Evolutionary conservation across 2,888 invertebrate genomes (phyloP).

Genomic region (Entomobrya multifasciata): DNA sequence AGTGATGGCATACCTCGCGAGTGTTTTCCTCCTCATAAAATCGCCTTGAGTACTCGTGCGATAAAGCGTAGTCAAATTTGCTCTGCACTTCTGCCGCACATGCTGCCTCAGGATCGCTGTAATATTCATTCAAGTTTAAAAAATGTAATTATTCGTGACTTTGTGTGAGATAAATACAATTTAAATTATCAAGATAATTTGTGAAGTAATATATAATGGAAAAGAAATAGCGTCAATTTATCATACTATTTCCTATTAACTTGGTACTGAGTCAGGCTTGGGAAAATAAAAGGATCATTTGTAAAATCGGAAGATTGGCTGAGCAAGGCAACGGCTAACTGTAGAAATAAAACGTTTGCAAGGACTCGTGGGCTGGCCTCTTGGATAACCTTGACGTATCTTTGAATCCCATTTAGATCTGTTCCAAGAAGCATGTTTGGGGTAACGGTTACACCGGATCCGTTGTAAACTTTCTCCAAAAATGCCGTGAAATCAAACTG

Average conservation of each 20-base stretch:
- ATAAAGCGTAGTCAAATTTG: slow-evolving; percentile 66
- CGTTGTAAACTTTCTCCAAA: slow-evolving; percentile 55
- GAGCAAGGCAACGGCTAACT: slow-evolving; percentile 53
- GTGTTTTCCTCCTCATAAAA: slow-evolving; percentile 68
- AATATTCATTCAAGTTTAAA: slow-evolving; percentile 22
- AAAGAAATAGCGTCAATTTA: slow-evolving; percentile 5
- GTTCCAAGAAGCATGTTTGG: slow-evolving; percentile 64
- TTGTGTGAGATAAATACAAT: slow-evolving; percentile 26
- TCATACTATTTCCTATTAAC: slow-evolving; percentile 63
- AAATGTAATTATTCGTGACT: slow-evolving; percentile 28
- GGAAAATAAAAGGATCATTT: slow-evolving; percentile 62
- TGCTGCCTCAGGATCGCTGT: slow-evolving; percentile 62
- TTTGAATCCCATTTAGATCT: slow-evolving; percentile 50
- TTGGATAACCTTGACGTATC: slow-evolving; percentile 56
- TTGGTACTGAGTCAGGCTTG: slow-evolving; percentile 57
- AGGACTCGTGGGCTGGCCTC: slow-evolving; percentile 64
- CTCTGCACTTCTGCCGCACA: slow-evolving; percentile 68
- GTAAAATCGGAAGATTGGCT: slow-evolving; percentile 64
- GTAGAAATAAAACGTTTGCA: slow-evolving; percentile 64
- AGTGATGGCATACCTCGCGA: slow-evolving; percentile 37
- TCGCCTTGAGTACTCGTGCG: slow-evolving; percentile 60
- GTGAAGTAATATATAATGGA: not conserved
- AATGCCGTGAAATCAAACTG: slow-evolving; percentile 67
- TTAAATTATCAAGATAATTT: slow-evolving; percentile 14
- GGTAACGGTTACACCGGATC: slow-evolving; percentile 48